These are phyloP conservation scores for Thalassarche chlororhynchos DNA, from an alignment of 2,113 vertebrate species.

Conservation along the genomic window DNA sequence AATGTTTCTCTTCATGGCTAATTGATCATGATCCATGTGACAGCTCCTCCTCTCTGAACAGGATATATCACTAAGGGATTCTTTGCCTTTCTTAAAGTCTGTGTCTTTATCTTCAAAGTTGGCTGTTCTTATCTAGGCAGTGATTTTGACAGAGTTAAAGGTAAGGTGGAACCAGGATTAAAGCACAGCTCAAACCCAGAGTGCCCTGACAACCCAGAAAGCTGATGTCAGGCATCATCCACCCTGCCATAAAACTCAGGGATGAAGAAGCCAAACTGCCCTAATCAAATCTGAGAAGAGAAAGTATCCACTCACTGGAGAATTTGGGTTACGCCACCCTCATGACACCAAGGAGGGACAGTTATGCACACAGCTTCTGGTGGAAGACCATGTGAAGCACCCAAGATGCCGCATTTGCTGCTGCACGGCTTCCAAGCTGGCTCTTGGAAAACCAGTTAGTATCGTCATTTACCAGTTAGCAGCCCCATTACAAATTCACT, in stretches of 20 bases:
- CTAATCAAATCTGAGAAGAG: not conserved
- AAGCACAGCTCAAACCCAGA: not conserved
- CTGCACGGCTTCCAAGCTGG: not conserved
- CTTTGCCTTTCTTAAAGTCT: not conserved
- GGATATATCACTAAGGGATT: not conserved
- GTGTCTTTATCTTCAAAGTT: not conserved
- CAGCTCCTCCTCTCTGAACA: not conserved
- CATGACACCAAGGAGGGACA: not conserved
- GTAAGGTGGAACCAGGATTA: not conserved
- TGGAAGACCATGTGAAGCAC: not conserved
- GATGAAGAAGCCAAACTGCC: not conserved
- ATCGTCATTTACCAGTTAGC: not conserved
- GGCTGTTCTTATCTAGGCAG: not conserved
- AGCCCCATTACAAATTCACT: not conserved
- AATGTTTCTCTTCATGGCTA: constrained; percentile 35
- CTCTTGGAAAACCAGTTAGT: not conserved
- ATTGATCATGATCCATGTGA: not conserved
- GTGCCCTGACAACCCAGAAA: not conserved
- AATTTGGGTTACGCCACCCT: not conserved
- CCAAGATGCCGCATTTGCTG: not conserved
- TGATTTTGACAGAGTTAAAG: not conserved
- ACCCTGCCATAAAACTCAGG: not conserved
- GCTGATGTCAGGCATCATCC: not conserved
- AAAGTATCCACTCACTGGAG: not conserved
- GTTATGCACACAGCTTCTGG: not conserved